Conservation (phyloP, 2,113 vertebrate genomes). For the Microcebus ravelobensis region DNA sequence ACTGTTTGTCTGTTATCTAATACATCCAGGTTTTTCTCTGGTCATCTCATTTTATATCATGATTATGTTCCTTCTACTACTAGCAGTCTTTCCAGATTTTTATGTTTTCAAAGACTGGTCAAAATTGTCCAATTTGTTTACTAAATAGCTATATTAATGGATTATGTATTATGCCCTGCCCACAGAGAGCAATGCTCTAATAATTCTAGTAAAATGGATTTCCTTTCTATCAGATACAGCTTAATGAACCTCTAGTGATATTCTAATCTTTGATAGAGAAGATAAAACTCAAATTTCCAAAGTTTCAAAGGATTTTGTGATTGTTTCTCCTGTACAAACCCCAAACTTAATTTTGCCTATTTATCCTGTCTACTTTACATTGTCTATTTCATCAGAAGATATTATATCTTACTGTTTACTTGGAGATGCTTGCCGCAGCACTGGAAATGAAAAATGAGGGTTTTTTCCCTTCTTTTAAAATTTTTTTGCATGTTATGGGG, state of each 20-base stretch:
- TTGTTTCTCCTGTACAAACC: neutral
- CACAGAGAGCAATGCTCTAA: neutral
- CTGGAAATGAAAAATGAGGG: neutral
- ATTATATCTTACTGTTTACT: neutral
- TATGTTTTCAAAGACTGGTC: neutral
- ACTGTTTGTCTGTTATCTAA: neutral
- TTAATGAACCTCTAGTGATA: neutral
- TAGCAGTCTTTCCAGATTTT: neutral
- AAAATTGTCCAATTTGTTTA: neutral
- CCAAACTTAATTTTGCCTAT: neutral
- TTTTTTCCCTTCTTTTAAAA: too few species aligned
- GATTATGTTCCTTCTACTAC: neutral
- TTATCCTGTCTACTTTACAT: neutral
- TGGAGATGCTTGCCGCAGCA: neutral
- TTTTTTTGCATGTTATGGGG: too few species aligned
- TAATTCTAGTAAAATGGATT: neutral
- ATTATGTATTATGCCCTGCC: neutral
- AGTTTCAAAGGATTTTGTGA: neutral
- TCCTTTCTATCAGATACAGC: neutral
- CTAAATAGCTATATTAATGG: neutral
- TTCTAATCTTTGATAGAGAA: neutral
- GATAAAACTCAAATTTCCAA: neutral
- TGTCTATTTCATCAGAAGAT: neutral
- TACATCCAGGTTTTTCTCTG: too few species aligned
- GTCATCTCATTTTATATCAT: neutral